Evolutionary conservation across 2,113 vertebrate genomes (phyloP).

Genomic region (Carlito syrichta): DNA sequence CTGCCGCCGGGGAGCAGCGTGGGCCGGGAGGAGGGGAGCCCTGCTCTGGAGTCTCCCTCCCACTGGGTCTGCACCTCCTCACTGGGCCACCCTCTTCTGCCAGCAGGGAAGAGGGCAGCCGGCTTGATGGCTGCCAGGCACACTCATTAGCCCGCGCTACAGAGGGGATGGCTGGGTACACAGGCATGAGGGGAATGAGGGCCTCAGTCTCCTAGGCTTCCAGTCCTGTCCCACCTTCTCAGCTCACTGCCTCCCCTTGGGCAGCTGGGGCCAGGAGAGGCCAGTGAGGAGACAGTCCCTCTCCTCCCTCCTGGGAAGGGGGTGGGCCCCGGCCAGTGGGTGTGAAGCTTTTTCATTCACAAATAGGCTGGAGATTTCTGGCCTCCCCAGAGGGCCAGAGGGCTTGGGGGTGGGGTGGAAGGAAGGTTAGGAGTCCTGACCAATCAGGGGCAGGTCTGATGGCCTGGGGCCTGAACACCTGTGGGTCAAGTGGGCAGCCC

Average conservation of each 20-base stretch:
- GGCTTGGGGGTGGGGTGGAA: too few relatives aligned
- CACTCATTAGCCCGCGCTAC: not conserved
- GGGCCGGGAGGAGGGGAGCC: not conserved
- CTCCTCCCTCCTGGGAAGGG: not conserved
- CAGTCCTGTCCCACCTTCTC: not conserved
- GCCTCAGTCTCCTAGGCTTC: not conserved
- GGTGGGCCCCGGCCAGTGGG: not conserved
- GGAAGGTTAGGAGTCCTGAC: not conserved
- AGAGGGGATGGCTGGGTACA: accelerated
- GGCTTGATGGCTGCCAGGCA: not conserved
- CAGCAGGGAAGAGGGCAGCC: not conserved
- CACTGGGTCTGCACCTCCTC: not conserved
- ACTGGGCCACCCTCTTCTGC: not conserved
- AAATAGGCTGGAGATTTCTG: not conserved
- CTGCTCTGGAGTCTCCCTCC: too few relatives aligned
- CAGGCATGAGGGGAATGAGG: not conserved
- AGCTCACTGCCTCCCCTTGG: too few relatives aligned
- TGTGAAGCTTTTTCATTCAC: not conserved
- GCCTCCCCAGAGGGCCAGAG: not conserved
- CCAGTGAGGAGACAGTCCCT: not conserved
- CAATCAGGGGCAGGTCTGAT: not conserved
- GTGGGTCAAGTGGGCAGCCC: not conserved
- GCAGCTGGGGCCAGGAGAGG: not conserved
- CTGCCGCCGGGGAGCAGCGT: not conserved
- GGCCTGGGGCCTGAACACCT: not conserved